Evolutionary conservation across 2,888 invertebrate genomes (phyloP).

Genomic region (Carterocephalus palaemon): DNA sequence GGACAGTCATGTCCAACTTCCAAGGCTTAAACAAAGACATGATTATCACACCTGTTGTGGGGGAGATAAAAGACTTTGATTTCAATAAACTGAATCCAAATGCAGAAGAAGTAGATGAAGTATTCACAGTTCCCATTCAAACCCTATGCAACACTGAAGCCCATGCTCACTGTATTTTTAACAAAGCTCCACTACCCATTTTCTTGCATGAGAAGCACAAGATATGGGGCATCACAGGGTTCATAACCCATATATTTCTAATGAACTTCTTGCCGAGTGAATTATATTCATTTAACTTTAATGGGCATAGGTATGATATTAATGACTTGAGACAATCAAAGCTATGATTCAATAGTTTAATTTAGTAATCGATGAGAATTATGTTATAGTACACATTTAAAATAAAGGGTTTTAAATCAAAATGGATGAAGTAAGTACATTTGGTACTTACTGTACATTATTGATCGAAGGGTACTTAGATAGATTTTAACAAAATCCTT

Average conservation of each 20-base stretch:
- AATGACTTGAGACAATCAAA: constrained; percentile 57
- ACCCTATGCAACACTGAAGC: constrained; percentile 80
- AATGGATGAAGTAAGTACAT: too few relatives aligned
- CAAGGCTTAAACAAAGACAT: constrained; percentile 62
- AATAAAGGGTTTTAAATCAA: too few relatives aligned
- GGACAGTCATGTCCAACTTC: constrained; percentile 74
- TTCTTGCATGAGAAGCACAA: constrained; percentile 75
- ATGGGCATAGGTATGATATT: constrained; percentile 44
- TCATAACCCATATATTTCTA: constrained; percentile 84
- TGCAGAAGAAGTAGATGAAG: constrained; percentile 86
- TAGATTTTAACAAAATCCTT: too few relatives aligned
- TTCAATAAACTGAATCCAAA: constrained; percentile 78
- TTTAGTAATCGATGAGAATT: too few relatives aligned
- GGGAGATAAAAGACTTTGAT: constrained; percentile 72
- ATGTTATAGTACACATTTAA: too few relatives aligned
- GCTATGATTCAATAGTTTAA: constrained; percentile 38
- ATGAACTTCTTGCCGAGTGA: constrained; percentile 51
- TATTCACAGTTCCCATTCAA: constrained; percentile 84
- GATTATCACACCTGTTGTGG: constrained; percentile 86
- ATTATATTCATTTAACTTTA: constrained; percentile 51
- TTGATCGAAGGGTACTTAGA: not conserved
- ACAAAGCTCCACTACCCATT: constrained; percentile 71
- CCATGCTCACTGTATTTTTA: constrained; percentile 82
- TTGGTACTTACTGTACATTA: too few relatives aligned
- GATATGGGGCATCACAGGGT: constrained; percentile 89